Evolutionary conservation across 2,888 invertebrate species (phyloP), one percentile per base, ranked within the genome.

Genomic region (Tryphoninae sp.): DNA sequence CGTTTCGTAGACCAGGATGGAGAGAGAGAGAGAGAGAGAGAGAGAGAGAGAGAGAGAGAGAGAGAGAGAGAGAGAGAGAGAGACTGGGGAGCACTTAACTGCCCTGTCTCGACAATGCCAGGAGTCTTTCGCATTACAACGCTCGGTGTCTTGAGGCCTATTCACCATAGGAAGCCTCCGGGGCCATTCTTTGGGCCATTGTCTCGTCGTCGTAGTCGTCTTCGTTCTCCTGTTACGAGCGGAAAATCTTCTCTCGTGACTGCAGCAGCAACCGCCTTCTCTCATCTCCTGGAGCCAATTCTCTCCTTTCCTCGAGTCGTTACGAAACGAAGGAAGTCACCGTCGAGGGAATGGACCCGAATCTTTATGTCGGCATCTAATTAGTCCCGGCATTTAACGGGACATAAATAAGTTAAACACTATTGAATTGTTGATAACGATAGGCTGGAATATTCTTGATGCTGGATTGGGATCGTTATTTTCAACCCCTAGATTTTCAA

Each of bases 71-170:
- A 33, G 33, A 33, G 33, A 6, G 33, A 33, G 33, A 88, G 87
- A 89, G 88, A 86, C 87, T 26, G 85, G 87, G 88, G 88, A 89
- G 89, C 90, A 90, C 91, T 91, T 91, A 91, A 90, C 89, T 90
- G 90, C 89, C 89, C 89, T 65, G 61, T 58, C 84, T 78, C 86
- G 86, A 90, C 90, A 91, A 91, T 91, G 88, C 89, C 51, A 73
- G 59, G 33, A 89, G 88, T 89, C 88, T 88, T 89, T 88, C 88
- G 89, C 89, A 90, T 90, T 90, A 90, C 88, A 88, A 88, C 89
- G 87, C 88, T 89, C 89, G 89, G 88, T 90, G 90, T 90, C 91
- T 91, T 87, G 88, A 89, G 90, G 90, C 90, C 90, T 90, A 90
- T 90, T 90, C 90, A 90, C 83, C 83, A 76, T 65, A 80, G 64